These are phyloP conservation scores for Lymantria monacha DNA, from an alignment of 2,888 invertebrate genomes.

Conservation along the genomic window DNA sequence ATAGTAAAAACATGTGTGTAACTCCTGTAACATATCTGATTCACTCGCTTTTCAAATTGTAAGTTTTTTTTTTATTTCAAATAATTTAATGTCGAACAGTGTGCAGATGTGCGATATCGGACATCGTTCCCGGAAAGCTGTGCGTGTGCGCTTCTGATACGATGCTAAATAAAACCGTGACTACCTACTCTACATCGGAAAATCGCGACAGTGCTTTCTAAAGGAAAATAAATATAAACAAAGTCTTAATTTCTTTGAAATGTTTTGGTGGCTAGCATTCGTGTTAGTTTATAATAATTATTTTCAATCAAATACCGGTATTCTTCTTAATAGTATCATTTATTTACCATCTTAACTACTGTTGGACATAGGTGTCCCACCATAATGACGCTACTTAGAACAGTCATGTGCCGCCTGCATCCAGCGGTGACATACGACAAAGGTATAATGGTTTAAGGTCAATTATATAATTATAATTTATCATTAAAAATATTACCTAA, in stretches of 20 bases:
- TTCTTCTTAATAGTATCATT: no score
- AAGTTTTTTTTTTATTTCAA: slow-evolving; percentile 35
- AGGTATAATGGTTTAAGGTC: no score
- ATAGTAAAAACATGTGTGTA: slow-evolving; percentile 2
- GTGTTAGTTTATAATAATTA: no score
- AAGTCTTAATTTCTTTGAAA: slow-evolving; percentile 19
- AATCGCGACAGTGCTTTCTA: slow-evolving; percentile 32
- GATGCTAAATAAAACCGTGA: slow-evolving; percentile 50
- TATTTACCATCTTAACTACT: no score
- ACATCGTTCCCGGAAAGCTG: slow-evolving; percentile 50
- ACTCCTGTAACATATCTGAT: slow-evolving; percentile 17
- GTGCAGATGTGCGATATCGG: slow-evolving; percentile 40
- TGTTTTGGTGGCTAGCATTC: background rate
- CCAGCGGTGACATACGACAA: no score
- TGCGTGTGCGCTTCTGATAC: slow-evolving; percentile 33
- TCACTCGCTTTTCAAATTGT: slow-evolving; percentile 22
- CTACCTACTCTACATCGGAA: slow-evolving; percentile 32
- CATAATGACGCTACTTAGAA: no score
- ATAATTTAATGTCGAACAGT: slow-evolving; percentile 34
- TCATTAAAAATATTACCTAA: no score
- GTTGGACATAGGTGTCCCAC: no score
- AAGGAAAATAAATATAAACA: slow-evolving; percentile 26
- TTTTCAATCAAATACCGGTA: no score
- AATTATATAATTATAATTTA: no score
- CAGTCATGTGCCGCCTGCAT: no score